Base-by-base conservation (phyloP, 2,113 vertebrate genomes). In the Apteryx owenii region DNA sequence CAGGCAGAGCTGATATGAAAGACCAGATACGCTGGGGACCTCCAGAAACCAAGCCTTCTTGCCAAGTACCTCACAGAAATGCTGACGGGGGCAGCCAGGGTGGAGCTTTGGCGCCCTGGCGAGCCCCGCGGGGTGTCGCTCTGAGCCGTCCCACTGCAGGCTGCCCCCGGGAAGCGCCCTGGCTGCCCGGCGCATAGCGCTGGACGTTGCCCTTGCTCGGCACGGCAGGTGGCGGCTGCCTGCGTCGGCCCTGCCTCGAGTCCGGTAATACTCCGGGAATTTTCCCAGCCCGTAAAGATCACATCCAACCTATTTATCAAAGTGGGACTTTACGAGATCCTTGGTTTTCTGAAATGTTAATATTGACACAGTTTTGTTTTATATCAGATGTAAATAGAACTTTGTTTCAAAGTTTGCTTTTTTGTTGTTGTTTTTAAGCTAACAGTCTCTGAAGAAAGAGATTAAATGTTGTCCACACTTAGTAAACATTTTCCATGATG, bases 341-440 rank as follows among this genome's bases (percentile, higher is more conserved):
- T 56, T 38, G 29, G 53, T 79, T 25, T 48, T 89, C 7, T 12
- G 28, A 89, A 94, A 84, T 69, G 23, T 36, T 53, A 65, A 42
- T 75, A 77, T 75, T 94, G 60, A 22, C 42, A 62, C 28, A 40
- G 6, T 58, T 91, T 94, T 88, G 38, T 6, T 85, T 95, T 81
- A n/a, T 78, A 80, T 68, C 48, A 81, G 51, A 70, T 25, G 11
- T 9, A 87, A 85, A 25, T 18, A 81, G 40, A 33, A 36, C 11
- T 88, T 66, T 64, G 60, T 56, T 56, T 29, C 31, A 44, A 73
- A 54, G 31, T 26, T 68, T 33, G 10, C 9, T 20, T 51, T 87
- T 51, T 80, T n/a, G 50, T 93, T 94, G 42, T 33, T 64, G 7
- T 31, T 83, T 96, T 96, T 82, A 91, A 80, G 84, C 90, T 76